Evolutionary conservation across 2,797 vertebrate species (phyloP).

Genomic region (Cyprinella venusta): DNA sequence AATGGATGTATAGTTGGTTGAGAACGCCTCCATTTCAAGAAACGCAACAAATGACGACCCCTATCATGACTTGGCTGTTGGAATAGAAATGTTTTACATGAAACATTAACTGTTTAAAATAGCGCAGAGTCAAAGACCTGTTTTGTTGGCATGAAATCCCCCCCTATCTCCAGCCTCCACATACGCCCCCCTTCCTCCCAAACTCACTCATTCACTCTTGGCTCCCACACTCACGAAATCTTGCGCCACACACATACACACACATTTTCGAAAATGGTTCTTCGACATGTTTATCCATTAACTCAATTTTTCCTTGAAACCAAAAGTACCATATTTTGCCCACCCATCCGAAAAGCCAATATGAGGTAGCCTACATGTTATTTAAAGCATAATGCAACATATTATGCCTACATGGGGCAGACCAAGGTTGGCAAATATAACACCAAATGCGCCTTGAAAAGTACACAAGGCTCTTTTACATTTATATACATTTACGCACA

Average conservation of each 20-base stretch:
- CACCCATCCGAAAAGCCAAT: background rate
- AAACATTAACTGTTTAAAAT: slow-evolving; percentile 13
- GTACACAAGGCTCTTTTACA: background rate
- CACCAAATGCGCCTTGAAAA: slow-evolving; percentile 16
- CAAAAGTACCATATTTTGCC: background rate
- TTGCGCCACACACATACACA: slow-evolving; percentile 36
- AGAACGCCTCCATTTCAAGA: background rate
- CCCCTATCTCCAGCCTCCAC: slow-evolving; percentile 39
- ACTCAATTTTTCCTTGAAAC: slow-evolving; percentile 14
- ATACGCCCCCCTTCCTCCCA: slow-evolving; percentile 54
- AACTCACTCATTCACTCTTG: slow-evolving; percentile 53
- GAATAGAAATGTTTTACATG: background rate
- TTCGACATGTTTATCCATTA: slow-evolving; percentile 5
- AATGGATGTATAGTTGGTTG: background rate
- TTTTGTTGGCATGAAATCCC: slow-evolving; percentile 42
- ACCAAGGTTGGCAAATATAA: slow-evolving; percentile 12
- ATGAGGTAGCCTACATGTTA: background rate
- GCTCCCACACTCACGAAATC: slow-evolving; percentile 44
- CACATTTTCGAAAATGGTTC: background rate
- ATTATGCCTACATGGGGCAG: slow-evolving; percentile 6
- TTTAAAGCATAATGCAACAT: slow-evolving; percentile 5
- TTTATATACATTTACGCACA: background rate
- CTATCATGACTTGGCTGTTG: background rate
- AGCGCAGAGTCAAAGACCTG: slow-evolving; percentile 41
- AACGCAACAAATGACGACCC: slow-evolving; percentile 19